Conservation (phyloP, 2,797 vertebrate species). For the Gorsachius magnificus region DNA sequence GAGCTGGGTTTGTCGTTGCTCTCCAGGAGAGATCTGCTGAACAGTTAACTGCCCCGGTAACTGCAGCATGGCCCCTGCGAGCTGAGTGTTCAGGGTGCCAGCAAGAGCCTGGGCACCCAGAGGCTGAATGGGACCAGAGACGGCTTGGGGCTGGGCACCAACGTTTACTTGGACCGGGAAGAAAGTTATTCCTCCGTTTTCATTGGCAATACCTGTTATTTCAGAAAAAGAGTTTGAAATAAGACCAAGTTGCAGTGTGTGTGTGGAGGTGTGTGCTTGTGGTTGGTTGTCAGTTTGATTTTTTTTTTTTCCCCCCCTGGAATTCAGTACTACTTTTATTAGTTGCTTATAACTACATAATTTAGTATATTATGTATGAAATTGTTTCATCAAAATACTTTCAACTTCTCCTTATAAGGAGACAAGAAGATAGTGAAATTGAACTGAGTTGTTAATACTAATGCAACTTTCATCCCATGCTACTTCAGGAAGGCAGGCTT, state of each 20-base stretch:
- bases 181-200: conserved; percentile 91
- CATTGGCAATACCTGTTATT: conserved; percentile 87
- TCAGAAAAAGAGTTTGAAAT: background rate
- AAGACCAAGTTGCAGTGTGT: background rate
- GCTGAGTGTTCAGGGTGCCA: conserved; percentile 73
- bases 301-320: too few species aligned
- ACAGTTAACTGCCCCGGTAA: conserved; percentile 72
- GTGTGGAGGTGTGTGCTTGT: too few species aligned
- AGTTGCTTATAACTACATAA: background rate
- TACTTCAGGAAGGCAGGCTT: background rate
- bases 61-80: conserved; percentile 74
- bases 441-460: background rate
- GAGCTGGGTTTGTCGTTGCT: conserved; percentile 54
- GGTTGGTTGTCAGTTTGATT: too few species aligned
- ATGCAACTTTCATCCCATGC: background rate
- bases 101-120: conserved; percentile 79
- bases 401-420: background rate
- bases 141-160: conserved; percentile 77
- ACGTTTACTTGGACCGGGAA: conserved; percentile 88
- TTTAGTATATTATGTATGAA: background rate
- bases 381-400: background rate
- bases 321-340: background rate
- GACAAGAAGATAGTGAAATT: background rate
- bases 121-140: conserved; percentile 76
- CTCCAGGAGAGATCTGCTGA: conserved; percentile 70